Evolutionary conservation across 2,113 vertebrate genomes (phyloP).

Genomic region (Scatophagus argus): DNA sequence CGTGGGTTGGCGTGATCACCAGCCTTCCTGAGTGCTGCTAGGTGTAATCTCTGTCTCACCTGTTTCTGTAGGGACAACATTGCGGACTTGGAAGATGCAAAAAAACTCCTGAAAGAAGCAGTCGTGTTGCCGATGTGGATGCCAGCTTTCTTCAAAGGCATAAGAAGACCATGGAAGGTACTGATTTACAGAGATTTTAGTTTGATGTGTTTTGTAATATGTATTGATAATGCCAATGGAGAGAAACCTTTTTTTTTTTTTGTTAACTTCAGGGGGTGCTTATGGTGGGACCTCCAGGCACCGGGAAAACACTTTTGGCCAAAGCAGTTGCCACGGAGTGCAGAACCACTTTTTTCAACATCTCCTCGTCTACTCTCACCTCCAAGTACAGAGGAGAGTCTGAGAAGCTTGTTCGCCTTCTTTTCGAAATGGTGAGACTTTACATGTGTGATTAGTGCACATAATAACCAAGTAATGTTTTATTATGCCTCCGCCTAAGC

Average conservation of each 20-base stretch:
- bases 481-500: too few species aligned
- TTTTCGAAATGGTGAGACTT: conserved; percentile 96
- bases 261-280: conserved; percentile 80
- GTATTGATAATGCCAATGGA: not conserved
- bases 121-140: conserved; percentile 99
- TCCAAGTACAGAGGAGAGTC: conserved; percentile 99
- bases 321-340: conserved; percentile 99
- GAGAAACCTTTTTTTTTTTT: not conserved
- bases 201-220: not conserved
- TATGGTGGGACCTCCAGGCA: conserved; percentile 98
- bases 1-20: not conserved
- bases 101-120: conserved; percentile 96
- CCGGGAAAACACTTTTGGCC: conserved; percentile 95
- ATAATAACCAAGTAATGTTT: too few species aligned
- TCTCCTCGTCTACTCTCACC: conserved; percentile 97
- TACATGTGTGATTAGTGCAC: not conserved
- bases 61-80: conserved; percentile 92
- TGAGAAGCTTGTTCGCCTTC: conserved; percentile 96
- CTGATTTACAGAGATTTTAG: not conserved
- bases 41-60: not conserved
- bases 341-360: conserved; percentile 98
- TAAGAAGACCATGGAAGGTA: conserved; percentile 96
- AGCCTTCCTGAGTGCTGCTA: not conserved
- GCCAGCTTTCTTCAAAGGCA: conserved; percentile 99
- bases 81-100: conserved; percentile 95